These are phyloP conservation scores for Acleris holmiana DNA, from an alignment of 2,888 invertebrate genomes.

Conservation along the genomic window DNA sequence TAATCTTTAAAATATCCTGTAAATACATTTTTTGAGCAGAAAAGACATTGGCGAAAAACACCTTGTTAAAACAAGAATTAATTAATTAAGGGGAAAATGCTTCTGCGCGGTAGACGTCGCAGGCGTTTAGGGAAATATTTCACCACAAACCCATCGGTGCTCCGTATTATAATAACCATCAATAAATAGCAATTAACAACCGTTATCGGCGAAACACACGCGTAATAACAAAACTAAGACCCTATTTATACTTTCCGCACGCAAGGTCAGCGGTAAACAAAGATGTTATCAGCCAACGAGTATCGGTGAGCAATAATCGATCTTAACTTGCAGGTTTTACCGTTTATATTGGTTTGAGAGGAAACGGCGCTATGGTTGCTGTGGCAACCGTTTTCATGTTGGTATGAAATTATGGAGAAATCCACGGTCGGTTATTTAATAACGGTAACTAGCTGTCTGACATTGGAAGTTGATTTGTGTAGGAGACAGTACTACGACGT, in stretches of 20 bases:
- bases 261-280: slow-evolving; percentile 28
- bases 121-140: not conserved
- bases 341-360: not conserved
- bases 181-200: not conserved
- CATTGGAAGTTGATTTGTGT: slow-evolving; percentile 2
- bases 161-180: not conserved
- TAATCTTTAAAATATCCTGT: no score
- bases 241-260: slow-evolving; percentile 23
- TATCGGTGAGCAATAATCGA: slow-evolving; percentile 1
- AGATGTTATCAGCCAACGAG: slow-evolving; percentile 16
- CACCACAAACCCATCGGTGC: not conserved
- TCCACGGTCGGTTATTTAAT: slow-evolving; percentile 1
- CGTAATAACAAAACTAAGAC: slow-evolving; percentile 3
- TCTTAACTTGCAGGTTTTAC: not conserved
- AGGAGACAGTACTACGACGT: no score
- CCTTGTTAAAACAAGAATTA: no score
- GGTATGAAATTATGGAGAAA: slow-evolving; percentile 23
- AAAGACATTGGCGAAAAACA: no score
- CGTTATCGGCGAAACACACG: not conserved
- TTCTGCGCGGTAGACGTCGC: no score
- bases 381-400: slow-evolving; percentile 25
- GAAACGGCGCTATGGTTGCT: slow-evolving; percentile 9
- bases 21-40: no score
- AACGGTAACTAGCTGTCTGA: slow-evolving; percentile 11
- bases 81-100: no score